Percentiles rank a stretch among this genome's conserved stretches.
phyloP scores from a whole-genome alignment of 2,113 vertebrate genomes.

The Galemys pyrenaicus region DNA sequence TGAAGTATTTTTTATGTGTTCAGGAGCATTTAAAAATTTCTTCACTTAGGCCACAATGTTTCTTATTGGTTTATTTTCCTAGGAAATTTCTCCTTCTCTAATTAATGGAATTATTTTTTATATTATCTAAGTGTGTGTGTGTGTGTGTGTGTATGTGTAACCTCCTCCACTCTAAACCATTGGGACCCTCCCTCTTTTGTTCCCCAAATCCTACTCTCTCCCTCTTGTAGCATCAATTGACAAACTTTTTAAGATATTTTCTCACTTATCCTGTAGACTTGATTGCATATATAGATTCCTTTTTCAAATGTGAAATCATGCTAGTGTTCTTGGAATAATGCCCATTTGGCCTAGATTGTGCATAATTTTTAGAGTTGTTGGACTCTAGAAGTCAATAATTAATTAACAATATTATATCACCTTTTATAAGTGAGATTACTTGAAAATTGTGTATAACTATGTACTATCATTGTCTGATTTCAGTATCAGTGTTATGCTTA shows the following conservation, averaged over 20 bases:
- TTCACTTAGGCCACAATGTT: background rate
- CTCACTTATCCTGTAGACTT: conserved; percentile 10
- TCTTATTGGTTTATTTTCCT: background rate
- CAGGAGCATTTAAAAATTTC: background rate
- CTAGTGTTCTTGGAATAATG: background rate
- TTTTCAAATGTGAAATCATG: background rate
- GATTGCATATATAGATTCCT: background rate
- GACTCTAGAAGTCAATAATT: background rate
- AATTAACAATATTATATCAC: background rate
- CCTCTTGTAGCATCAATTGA: background rate
- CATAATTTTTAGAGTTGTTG: background rate
- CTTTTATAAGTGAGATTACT: conserved; percentile 14
- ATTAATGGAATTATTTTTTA: background rate
- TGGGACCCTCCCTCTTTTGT: too few species aligned
- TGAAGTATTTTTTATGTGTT: background rate
- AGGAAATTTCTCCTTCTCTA: background rate
- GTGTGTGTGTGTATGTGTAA: background rate
- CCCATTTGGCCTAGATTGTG: background rate
- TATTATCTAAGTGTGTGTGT: background rate
- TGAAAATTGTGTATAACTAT: background rate
- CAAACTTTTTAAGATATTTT: conserved; percentile 26
- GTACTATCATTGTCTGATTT: background rate
- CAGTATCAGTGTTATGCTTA: background rate
- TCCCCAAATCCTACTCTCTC: too few species aligned
- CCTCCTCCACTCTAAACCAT: background rate